phyloP scores from a whole-genome alignment of 2,113 vertebrate genomes.

The Cisticola juncidis region DNA sequence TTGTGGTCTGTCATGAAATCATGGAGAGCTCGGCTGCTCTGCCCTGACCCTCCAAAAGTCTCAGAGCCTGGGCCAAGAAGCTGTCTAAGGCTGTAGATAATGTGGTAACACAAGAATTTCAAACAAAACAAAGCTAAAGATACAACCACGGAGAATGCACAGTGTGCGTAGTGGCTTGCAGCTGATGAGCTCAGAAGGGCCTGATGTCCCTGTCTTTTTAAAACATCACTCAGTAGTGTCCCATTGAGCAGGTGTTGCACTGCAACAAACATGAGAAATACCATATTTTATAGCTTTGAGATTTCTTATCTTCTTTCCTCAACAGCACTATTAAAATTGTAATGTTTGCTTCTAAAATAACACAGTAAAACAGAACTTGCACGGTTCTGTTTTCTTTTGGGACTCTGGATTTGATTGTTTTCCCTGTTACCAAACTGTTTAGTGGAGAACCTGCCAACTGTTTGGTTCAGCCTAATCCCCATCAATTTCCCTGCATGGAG shows the following conservation, averaged over 20 bases:
- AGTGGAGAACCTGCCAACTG: neutral
- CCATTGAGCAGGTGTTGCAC: neutral
- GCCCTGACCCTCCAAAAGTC: neutral
- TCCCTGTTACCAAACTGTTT: neutral
- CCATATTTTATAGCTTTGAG: neutral
- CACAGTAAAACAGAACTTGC: neutral
- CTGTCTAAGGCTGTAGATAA: constrained; percentile 28
- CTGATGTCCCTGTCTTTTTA: neutral
- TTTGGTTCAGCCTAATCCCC: neutral
- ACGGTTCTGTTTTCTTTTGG: neutral
- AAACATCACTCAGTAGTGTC: neutral
- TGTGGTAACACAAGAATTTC: neutral
- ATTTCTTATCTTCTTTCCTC: neutral
- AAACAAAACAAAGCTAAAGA: constrained; percentile 20
- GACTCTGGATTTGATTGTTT: neutral
- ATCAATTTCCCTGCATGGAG: neutral
- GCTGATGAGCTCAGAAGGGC: neutral
- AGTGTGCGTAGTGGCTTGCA: neutral
- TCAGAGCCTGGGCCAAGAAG: constrained; percentile 47
- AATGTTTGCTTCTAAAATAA: neutral
- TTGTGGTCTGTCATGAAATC: constrained; percentile 58
- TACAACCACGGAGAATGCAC: neutral
- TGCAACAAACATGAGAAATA: neutral
- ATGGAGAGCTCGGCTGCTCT: constrained; percentile 5
- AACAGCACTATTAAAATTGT: neutral